Percentiles rank a stretch among this genome's conserved stretches.
Evolutionary conservation across 2,797 vertebrate genomes (phyloP).

Genomic region (Cryptoprocta ferox): DNA sequence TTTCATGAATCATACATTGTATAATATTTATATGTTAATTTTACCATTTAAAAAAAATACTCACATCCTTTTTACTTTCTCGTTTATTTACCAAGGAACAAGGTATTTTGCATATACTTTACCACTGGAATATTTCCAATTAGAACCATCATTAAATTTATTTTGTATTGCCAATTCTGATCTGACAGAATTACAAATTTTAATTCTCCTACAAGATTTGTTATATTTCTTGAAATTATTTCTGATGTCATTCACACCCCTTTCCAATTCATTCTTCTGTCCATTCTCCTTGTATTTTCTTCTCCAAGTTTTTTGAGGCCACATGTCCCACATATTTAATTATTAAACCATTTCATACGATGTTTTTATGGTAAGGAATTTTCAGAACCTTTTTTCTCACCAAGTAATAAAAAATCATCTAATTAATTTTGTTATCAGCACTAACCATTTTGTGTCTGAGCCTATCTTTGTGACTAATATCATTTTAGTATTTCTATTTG

Average conservation of each 20-base stretch:
- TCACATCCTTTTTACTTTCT: neutral
- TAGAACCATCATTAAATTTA: neutral
- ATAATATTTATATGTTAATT: neutral
- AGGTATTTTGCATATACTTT: neutral
- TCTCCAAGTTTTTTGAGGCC: neutral
- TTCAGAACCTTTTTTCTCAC: neutral
- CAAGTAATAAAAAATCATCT: neutral
- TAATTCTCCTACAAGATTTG: neutral
- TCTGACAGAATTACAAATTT: neutral
- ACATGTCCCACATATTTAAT: neutral
- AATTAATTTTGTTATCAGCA: neutral
- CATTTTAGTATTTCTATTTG: neutral
- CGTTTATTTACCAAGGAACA: neutral
- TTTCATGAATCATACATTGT: neutral
- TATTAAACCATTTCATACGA: neutral
- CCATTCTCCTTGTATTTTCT: neutral
- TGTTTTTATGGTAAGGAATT: neutral
- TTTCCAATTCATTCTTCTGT: neutral
- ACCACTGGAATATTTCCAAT: neutral
- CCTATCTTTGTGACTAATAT: neutral
- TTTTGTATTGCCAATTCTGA: neutral
- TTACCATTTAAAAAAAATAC: neutral
- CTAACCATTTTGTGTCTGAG: neutral
- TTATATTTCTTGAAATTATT: constrained; percentile 19
- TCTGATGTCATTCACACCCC: neutral